phyloP scores from a whole-genome alignment of 2,888 invertebrate species.

The Tetragnatha montana region DNA sequence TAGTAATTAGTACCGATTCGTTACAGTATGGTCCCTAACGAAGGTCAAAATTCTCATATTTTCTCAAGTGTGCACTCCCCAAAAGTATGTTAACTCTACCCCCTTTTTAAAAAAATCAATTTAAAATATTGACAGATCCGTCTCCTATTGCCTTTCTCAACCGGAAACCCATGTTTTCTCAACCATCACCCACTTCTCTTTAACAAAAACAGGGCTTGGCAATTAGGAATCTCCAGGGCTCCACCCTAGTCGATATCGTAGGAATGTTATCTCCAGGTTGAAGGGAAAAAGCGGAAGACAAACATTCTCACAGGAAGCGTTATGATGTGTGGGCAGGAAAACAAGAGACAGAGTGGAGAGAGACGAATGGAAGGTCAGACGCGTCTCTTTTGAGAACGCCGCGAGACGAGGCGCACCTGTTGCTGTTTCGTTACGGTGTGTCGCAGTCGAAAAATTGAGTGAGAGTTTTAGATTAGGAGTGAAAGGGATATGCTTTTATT shows the following conservation, averaged over 20 bases:
- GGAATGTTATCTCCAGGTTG: conserved; percentile 37
- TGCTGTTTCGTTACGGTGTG: neutral
- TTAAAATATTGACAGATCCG: too few species aligned
- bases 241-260: neutral
- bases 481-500: neutral
- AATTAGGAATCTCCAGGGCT: neutral
- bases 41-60: too few species aligned
- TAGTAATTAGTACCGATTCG: too few species aligned
- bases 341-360: neutral
- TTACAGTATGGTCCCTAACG: too few species aligned
- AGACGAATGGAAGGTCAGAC: neutral
- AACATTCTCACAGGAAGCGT: conserved; percentile 43
- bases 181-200: neutral
- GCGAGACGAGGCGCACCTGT: neutral
- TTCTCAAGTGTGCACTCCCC: too few species aligned
- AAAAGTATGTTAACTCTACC: too few species aligned
- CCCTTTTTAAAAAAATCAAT: too few species aligned
- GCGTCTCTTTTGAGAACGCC: neutral
- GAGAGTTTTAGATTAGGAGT: neutral
- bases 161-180: too few species aligned
- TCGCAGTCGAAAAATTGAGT: neutral
- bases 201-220: neutral
- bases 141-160: too few species aligned
- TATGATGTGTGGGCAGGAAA: conserved; percentile 44
- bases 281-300: conserved; percentile 18